A percentile compares a stretch with the other conserved stretches of the same genome.
Evolutionary conservation across 2,113 vertebrate species (phyloP).

Genomic region (Dicerorhinus sumatrensis): DNA sequence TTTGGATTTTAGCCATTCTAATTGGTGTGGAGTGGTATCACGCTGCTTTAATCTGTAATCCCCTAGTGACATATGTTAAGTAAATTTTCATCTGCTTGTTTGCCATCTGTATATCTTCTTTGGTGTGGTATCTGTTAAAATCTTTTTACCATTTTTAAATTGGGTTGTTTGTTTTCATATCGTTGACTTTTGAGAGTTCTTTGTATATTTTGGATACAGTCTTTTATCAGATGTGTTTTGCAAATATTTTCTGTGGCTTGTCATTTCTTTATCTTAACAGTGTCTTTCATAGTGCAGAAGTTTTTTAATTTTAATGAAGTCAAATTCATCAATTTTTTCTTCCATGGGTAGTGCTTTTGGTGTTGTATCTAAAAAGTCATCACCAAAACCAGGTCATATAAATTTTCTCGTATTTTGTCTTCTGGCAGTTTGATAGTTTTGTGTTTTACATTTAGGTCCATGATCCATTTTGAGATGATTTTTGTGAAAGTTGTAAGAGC

Average conservation of each 20-base stretch:
- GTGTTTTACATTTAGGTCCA: not conserved
- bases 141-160: not conserved
- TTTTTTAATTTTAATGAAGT: not conserved
- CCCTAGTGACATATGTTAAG: not conserved
- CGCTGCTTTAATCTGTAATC: conserved; percentile 25
- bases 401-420: not conserved
- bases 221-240: not conserved
- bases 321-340: not conserved
- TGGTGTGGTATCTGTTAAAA: not conserved
- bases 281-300: not conserved
- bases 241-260: not conserved
- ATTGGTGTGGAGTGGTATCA: not conserved
- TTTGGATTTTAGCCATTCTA: not conserved
- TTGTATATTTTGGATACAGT: not conserved
- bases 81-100: not conserved
- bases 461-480: not conserved
- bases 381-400: not conserved
- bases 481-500: not conserved
- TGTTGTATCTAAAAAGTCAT: not conserved
- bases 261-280: not conserved
- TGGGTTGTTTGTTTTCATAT: not conserved
- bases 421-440: not conserved
- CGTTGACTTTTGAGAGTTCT: not conserved
- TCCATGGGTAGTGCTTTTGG: not conserved
- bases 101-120: not conserved